phyloP scores from a whole-genome alignment of 2,797 vertebrate genomes.

The Sebastes diploproa region DNA sequence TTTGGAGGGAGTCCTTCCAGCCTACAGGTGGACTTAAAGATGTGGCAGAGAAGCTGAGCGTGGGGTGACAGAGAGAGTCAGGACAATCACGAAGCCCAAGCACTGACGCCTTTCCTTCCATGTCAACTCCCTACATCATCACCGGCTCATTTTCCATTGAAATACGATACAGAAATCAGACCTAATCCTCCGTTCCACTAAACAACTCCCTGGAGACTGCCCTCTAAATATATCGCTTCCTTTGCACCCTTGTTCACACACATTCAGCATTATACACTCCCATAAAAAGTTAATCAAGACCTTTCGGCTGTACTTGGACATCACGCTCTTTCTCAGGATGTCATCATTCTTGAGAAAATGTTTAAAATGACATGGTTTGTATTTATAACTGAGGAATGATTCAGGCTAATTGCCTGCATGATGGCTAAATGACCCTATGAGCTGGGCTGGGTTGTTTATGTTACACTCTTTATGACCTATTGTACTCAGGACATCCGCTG shows the following conservation, averaged over 20 bases:
- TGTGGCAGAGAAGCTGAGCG: not conserved
- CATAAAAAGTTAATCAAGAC: slow-evolving; percentile 30
- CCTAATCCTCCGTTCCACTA: slow-evolving; percentile 41
- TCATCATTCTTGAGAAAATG: slow-evolving; percentile 28
- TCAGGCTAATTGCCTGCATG: slow-evolving; percentile 36
- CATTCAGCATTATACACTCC: not conserved
- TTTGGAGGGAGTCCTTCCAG: slow-evolving; percentile 3
- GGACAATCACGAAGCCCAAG: not conserved
- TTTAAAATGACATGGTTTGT: slow-evolving; percentile 22
- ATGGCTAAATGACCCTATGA: slow-evolving; percentile 46
- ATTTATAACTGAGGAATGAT: slow-evolving; percentile 32
- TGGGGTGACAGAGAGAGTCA: slow-evolving; percentile 20
- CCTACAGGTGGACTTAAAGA: slow-evolving; percentile 31
- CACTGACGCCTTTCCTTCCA: slow-evolving; percentile 12
- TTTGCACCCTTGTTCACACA: not conserved
- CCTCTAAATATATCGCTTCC: slow-evolving; percentile 26
- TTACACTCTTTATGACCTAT: slow-evolving; percentile 41
- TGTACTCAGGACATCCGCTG: slow-evolving; percentile 54
- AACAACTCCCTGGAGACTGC: slow-evolving; percentile 8
- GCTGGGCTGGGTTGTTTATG: slow-evolving; percentile 54
- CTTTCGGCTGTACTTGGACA: not conserved
- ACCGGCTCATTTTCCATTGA: slow-evolving; percentile 49
- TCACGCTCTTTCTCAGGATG: not conserved
- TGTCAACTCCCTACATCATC: slow-evolving; percentile 20
- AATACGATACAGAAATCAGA: slow-evolving; percentile 48